Conservation (phyloP, 2,113 vertebrate genomes). For the Halcyon senegalensis region DNA sequence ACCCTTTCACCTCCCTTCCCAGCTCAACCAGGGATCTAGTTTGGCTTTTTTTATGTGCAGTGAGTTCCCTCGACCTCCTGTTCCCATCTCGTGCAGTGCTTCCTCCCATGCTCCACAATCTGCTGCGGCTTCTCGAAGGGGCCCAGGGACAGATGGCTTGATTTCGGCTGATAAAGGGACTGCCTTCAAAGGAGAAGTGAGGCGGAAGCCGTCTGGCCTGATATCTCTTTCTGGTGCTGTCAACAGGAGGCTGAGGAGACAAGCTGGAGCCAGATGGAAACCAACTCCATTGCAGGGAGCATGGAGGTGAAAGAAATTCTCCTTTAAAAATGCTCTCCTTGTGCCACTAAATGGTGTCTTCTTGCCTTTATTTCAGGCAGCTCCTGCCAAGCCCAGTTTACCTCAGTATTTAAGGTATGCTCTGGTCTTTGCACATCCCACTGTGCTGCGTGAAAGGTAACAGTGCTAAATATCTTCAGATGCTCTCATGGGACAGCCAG, state of each 20-base stretch:
- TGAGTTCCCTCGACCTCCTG: not conserved
- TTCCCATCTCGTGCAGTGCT: not conserved
- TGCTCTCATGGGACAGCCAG: fast-evolving
- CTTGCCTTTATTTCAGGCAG: not conserved
- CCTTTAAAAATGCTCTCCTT: not conserved
- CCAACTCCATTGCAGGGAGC: not conserved
- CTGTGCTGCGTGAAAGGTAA: not conserved
- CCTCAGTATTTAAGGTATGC: not conserved
- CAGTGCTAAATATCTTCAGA: not conserved
- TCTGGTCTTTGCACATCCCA: fast-evolving
- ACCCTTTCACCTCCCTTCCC: not conserved
- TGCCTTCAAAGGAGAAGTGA: not conserved
- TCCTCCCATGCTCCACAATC: not conserved
- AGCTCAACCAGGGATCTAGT: not conserved
- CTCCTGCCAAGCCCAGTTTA: not conserved
- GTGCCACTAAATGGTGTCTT: not conserved
- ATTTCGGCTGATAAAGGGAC: conserved; percentile 22
- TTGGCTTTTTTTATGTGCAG: not conserved
- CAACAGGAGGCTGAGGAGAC: not conserved
- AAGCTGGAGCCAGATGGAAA: not conserved
- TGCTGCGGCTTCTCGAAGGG: not conserved
- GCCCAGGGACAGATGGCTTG: not conserved
- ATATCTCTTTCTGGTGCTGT: conserved; percentile 14
- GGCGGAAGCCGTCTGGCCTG: not conserved
- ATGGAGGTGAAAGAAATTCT: not conserved